Evolutionary conservation across 2,113 vertebrate genomes (phyloP).

Genomic region (Epinephelus fuscoguttatus): DNA sequence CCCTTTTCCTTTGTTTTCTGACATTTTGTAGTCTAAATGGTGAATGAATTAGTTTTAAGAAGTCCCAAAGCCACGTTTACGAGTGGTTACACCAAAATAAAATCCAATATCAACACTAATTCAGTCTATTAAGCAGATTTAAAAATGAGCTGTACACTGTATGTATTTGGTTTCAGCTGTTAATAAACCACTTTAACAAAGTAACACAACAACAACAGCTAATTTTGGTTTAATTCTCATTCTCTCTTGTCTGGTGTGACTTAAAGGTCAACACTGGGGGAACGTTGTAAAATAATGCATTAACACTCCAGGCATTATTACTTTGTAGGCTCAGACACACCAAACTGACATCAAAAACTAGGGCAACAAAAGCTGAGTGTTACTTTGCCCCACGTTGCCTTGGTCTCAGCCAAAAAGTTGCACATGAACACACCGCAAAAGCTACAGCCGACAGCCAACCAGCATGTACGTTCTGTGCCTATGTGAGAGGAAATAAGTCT

Average conservation of each 20-base stretch:
- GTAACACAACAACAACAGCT: background rate
- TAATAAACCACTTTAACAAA: background rate
- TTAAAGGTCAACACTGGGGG: background rate
- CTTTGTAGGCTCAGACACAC: too few relatives aligned
- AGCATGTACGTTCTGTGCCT: too few relatives aligned
- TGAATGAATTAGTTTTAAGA: background rate
- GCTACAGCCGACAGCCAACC: too few relatives aligned
- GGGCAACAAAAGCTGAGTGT: too few relatives aligned
- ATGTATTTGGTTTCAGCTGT: background rate
- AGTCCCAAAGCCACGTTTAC: background rate
- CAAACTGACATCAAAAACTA: too few relatives aligned
- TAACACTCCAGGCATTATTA: background rate
- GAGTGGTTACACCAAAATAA: background rate
- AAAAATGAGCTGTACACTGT: background rate
- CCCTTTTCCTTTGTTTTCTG: background rate
- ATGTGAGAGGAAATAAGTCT: too few relatives aligned
- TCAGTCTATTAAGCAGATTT: background rate
- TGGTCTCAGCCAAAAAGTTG: too few relatives aligned
- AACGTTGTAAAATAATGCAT: background rate
- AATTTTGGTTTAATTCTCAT: background rate
- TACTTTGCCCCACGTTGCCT: too few relatives aligned
- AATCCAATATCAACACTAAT: background rate
- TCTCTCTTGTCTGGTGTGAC: background rate
- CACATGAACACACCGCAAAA: too few relatives aligned
- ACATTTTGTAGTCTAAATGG: background rate